These are phyloP conservation scores for Bergia sp. DNA, from an alignment of 92 coral and sea anemone genomes.

Conservation along the genomic window DNA sequence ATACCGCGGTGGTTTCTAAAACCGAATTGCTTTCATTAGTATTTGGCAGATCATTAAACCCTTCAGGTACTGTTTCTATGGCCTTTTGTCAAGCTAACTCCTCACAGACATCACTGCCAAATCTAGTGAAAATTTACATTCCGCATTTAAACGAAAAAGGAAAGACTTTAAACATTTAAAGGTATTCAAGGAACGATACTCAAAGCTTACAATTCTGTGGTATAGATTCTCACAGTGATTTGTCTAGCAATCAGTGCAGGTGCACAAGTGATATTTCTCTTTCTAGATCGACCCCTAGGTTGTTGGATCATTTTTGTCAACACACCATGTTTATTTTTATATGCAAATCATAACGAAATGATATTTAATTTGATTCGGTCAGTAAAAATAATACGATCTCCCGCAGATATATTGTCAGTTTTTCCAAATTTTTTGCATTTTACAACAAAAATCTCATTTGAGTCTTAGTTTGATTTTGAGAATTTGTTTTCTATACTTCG, in stretches of 20 bases:
- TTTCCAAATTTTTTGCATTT: neutral
- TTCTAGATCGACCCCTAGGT: neutral
- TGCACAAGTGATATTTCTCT: neutral
- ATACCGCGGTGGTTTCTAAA: neutral
- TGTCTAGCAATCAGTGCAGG: neutral
- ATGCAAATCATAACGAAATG: slow-evolving; percentile 10
- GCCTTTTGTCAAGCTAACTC: neutral
- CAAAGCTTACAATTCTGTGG: neutral
- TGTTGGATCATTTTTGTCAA: neutral
- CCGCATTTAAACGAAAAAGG: neutral
- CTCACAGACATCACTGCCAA: neutral
- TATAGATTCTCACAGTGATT: neutral
- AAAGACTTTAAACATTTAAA: neutral
- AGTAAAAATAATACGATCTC: slow-evolving; percentile 2
- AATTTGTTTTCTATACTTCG: neutral
- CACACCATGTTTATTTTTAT: neutral
- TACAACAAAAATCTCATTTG: neutral
- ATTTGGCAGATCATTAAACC: neutral
- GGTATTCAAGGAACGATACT: neutral
- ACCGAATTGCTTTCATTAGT: neutral
- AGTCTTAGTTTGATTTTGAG: neutral
- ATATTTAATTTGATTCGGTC: neutral
- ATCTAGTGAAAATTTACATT: neutral
- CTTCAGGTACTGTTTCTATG: neutral
- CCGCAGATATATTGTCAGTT: neutral